phyloP scores from a whole-genome alignment of 1,140 invertebrate genomes.

The Aradophagus sp. region DNA sequence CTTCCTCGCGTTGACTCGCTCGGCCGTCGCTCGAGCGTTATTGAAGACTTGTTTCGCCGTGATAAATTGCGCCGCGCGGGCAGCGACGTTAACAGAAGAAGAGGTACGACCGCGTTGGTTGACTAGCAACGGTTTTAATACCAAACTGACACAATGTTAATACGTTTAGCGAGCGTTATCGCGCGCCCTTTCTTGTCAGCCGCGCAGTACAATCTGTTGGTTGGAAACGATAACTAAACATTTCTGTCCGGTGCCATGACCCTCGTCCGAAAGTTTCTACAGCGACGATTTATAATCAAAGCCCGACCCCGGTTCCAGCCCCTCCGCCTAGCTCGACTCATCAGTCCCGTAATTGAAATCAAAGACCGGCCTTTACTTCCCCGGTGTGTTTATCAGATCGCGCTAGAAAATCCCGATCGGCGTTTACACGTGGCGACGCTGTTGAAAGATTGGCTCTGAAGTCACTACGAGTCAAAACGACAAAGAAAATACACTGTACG shows the following conservation, averaged over 20 bases:
- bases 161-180: slow-evolving; percentile 34
- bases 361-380: slow-evolving; percentile 5
- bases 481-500: no score
- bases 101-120: slow-evolving; percentile 32
- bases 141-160: slow-evolving; percentile 38
- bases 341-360: slow-evolving; percentile 37
- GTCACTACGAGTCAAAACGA: no score
- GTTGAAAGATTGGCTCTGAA: no score
- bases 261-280: slow-evolving; percentile 20
- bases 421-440: slow-evolving; percentile 1
- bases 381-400: slow-evolving; percentile 30
- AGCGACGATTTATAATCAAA: slow-evolving; percentile 48
- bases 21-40: slow-evolving; percentile 1
- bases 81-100: slow-evolving; percentile 27
- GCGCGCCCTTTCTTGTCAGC: slow-evolving; percentile 41
- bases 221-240: slow-evolving; percentile 46
- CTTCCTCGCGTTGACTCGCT: not conserved
- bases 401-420: slow-evolving; percentile 11
- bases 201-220: slow-evolving; percentile 40
- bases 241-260: slow-evolving; percentile 44
- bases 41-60: slow-evolving; percentile 38
- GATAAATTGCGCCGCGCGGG: slow-evolving; percentile 38
- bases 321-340: slow-evolving; percentile 32
- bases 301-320: no score
- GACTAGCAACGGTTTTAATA: slow-evolving; percentile 44